Conservation (phyloP, 2,113 vertebrate genomes). For the Cavia porcellus region DNA sequence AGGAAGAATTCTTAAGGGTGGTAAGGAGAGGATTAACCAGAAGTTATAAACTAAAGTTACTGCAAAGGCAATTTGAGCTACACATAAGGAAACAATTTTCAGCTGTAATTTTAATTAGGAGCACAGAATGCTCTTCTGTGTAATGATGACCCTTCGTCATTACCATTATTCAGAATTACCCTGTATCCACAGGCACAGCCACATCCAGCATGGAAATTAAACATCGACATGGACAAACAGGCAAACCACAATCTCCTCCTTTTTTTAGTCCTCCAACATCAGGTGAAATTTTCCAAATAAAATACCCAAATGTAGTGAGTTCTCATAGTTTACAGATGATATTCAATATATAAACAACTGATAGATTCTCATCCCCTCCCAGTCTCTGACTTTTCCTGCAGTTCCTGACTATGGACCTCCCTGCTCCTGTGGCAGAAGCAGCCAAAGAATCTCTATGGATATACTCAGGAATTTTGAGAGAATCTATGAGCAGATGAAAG, state of each 20-base stretch:
- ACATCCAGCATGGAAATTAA: constrained; percentile 69
- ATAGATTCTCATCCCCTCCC: neutral
- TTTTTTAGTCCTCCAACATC: neutral
- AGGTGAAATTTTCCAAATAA: constrained; percentile 65
- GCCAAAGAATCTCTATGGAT: neutral
- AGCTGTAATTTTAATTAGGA: constrained; percentile 82
- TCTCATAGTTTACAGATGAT: neutral
- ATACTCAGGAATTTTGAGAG: neutral
- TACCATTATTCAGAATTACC: constrained; percentile 63
- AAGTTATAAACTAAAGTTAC: constrained; percentile 79
- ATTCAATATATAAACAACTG: neutral
- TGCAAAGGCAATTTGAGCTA: constrained; percentile 64
- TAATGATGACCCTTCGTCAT: constrained; percentile 72
- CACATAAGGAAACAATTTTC: constrained; percentile 84
- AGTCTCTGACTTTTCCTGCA: neutral
- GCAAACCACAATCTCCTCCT: neutral
- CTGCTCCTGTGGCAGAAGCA: neutral
- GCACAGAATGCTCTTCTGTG: constrained; percentile 68
- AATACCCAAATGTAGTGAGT: neutral
- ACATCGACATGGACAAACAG: neutral
- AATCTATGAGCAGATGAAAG: neutral
- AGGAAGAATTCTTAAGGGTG: constrained; percentile 70
- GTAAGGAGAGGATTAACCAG: constrained; percentile 77
- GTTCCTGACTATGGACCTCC: neutral
- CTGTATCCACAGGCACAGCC: constrained; percentile 62